These are phyloP conservation scores for Atta colombica DNA, from an alignment of 1,140 invertebrate species.

Conservation along the genomic window DNA sequence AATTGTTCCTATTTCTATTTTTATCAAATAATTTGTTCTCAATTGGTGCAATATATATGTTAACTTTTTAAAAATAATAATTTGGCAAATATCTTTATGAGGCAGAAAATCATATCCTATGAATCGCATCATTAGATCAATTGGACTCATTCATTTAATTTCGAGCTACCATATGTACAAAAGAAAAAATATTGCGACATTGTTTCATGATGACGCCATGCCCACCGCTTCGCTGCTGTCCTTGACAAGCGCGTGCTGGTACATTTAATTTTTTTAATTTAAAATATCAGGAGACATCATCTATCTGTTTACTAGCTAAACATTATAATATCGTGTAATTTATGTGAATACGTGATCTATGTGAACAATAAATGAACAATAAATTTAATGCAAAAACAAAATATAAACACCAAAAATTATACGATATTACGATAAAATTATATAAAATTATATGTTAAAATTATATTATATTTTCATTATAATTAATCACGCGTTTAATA, in stretches of 20 bases:
- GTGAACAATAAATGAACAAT: neutral
- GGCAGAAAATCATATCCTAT: neutral
- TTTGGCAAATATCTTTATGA: neutral
- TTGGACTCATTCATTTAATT: constrained; percentile 24
- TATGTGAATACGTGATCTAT: neutral
- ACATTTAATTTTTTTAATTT: constrained; percentile 34
- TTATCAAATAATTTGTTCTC: neutral
- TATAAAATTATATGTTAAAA: neutral
- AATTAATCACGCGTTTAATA: neutral
- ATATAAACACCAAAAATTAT: neutral
- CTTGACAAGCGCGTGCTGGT: constrained; percentile 18
- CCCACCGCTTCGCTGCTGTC: neutral
- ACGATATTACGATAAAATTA: neutral
- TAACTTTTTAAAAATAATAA: neutral
- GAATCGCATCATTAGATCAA: neutral
- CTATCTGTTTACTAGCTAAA: neutral
- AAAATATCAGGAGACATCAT: neutral
- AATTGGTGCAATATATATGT: neutral
- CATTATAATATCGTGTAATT: neutral
- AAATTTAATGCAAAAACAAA: neutral
- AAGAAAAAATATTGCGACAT: constrained; percentile 47
- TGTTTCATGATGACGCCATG: constrained; percentile 53
- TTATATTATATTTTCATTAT: neutral
- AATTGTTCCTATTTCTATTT: neutral
- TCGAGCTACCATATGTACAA: constrained; percentile 11